A percentile compares a stretch with the other conserved stretches of the same genome.
Conservation (phyloP, 1,140 invertebrate genomes). For the Sipha flava region DNA sequence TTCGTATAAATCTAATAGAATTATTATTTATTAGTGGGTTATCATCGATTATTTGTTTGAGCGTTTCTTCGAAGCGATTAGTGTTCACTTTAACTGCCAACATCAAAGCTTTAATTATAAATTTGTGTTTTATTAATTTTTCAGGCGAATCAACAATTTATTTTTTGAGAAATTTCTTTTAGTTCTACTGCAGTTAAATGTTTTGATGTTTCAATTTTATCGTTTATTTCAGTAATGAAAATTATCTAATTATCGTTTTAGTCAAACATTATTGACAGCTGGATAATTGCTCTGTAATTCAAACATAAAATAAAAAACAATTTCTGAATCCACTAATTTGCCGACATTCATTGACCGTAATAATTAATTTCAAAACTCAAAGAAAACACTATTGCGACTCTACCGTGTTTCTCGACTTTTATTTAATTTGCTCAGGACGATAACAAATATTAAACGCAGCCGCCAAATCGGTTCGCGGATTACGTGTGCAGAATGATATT, state of each 20-base stretch:
- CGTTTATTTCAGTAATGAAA: background rate
- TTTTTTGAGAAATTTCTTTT: no score
- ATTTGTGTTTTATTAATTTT: no score
- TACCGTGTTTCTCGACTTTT: background rate
- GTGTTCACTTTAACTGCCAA: no score
- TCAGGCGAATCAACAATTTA: no score
- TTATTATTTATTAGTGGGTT: background rate
- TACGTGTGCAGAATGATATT: background rate
- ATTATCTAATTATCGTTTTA: background rate
- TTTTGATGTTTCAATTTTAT: background rate
- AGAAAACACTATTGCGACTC: background rate
- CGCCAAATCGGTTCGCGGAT: slow-evolving; percentile 14
- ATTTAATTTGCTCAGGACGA: background rate
- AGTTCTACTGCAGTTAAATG: background rate
- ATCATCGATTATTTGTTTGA: no score
- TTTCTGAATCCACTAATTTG: background rate
- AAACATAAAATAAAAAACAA: background rate
- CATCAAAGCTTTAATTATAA: no score
- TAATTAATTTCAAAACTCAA: slow-evolving; percentile 7
- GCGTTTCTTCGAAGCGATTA: no score
- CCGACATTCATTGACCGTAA: slow-evolving; percentile 1
- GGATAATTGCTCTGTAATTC: no score
- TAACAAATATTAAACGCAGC: background rate
- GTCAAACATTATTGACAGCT: no score
- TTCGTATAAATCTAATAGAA: background rate